Evolutionary conservation across 2,888 invertebrate genomes (phyloP), one percentile per base, ranked within the genome.

Genomic region (Octodonta nipae): DNA sequence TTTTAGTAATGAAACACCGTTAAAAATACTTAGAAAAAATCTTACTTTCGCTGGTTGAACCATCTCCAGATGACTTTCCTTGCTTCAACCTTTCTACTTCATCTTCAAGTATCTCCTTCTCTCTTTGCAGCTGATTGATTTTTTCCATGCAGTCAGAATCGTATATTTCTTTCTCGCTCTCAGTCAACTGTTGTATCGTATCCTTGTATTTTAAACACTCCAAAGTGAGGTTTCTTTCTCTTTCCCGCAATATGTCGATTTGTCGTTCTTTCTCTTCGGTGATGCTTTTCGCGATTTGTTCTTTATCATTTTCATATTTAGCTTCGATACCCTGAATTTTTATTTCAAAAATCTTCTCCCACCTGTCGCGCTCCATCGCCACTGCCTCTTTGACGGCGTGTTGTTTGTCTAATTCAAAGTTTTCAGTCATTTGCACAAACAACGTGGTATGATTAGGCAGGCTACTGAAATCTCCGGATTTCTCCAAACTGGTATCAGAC

Each of bases 401-500:
- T 34, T 73, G 73, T 37, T 68, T 70, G 43, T 78, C 75, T 27
- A 65, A 58, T 44, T 73, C 71, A 13, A 74, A 68, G 34, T 78
- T 75, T 43, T 78, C 74, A 34, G 74, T 76, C 15, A 77, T 68
- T 52, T 80, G 78, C 42, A 70, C 75, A 42, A 71, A 67, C 13
- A 83, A 56, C 25, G 78, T 73, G 0, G 74, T 67, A 51, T 78
- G 77, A 38, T 67, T 73, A 3, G 65, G 56, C 17, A 78, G 61
- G 47, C 75, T 49, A 25, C 36, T 36, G 27, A 74, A 45, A 73
- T 75, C 40, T 72, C 65, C 46, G 12, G 78, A 73, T 58, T 78
- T 80, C 50, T 86, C 85, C 4, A 84, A 63, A 52, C 78, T 83
- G 2, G 74, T 73, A 45, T 85, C 83, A 4, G 82, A 82, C 0